Conservation (phyloP, 1,140 invertebrate species). For the Dreissena rostriformis region DNA sequence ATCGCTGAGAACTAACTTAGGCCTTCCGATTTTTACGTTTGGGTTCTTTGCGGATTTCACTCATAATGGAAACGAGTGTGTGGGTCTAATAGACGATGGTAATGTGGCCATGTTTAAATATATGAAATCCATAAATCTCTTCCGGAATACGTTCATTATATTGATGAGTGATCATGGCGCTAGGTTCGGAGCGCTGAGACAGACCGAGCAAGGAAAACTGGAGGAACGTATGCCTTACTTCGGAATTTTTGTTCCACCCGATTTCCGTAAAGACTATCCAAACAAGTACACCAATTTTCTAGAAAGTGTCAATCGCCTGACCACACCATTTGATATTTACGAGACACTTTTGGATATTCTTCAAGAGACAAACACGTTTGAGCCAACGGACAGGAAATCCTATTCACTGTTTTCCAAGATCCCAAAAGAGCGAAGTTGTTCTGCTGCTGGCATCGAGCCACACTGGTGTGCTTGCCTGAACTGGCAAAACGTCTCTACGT, state of each 20-base stretch:
- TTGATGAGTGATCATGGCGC: constrained; percentile 97
- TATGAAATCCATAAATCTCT: constrained; percentile 84
- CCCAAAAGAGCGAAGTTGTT: constrained; percentile 88
- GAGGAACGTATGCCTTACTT: constrained; percentile 95
- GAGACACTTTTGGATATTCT: constrained; percentile 74
- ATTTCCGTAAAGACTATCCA: constrained; percentile 86
- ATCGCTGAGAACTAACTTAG: constrained; percentile 77
- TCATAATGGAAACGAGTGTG: constrained; percentile 89
- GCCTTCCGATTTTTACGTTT: constrained; percentile 86
- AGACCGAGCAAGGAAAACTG: constrained; percentile 91
- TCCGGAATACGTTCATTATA: constrained; percentile 86
- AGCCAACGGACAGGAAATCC: constrained; percentile 82
- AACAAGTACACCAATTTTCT: constrained; percentile 86
- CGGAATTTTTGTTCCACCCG: constrained; percentile 89
- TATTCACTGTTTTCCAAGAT: constrained; percentile 86
- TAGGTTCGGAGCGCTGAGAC: constrained; percentile 89
- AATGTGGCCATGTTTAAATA: constrained; percentile 87
- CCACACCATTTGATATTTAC: constrained; percentile 82
- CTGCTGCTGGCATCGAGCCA: constrained; percentile 93
- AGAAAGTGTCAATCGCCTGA: constrained; percentile 84
- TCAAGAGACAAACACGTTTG: constrained; percentile 74
- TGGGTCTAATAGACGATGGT: constrained; percentile 86
- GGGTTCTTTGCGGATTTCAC: constrained; percentile 92
- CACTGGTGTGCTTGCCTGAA: constrained; percentile 97
- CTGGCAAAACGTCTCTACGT: constrained; percentile 83